phyloP scores from a whole-genome alignment of 2,797 vertebrate species.

The Fringilla coelebs region DNA sequence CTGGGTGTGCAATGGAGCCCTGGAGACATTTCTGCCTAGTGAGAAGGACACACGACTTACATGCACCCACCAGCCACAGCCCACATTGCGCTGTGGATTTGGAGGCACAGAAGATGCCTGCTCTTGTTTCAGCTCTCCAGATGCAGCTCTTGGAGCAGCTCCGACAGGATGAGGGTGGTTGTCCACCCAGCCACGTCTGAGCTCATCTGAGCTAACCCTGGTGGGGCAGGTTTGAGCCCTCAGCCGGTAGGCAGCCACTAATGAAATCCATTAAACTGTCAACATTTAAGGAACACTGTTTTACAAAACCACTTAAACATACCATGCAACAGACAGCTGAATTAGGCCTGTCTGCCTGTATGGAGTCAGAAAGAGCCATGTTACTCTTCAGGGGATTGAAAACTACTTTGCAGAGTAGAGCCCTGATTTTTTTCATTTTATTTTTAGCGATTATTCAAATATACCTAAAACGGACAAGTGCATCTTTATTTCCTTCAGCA shows the following conservation, averaged over 20 bases:
- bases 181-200: neutral
- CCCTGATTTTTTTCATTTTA: constrained; percentile 4
- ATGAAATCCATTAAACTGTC: constrained; percentile 68
- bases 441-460: constrained; percentile 51
- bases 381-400: constrained; percentile 52
- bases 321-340: constrained; percentile 54
- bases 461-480: neutral
- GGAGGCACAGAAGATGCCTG: neutral
- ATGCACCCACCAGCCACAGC: neutral
- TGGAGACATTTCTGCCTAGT: neutral
- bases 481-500: neutral
- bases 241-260: constrained; percentile 17
- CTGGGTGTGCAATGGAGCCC: neutral
- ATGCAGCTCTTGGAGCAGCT: neutral
- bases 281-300: constrained; percentile 61
- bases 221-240: constrained; percentile 21
- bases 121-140: neutral
- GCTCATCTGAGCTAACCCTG: constrained; percentile 20
- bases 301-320: constrained; percentile 62
- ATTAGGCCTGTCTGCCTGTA: constrained; percentile 55
- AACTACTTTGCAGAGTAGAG: constrained; percentile 43
- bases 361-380: constrained; percentile 53
- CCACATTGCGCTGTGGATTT: neutral
- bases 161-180: neutral
- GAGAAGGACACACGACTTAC: neutral